These are phyloP conservation scores for Varanus komodoensis DNA, from an alignment of 2,113 vertebrate species.

Conservation along the genomic window DNA sequence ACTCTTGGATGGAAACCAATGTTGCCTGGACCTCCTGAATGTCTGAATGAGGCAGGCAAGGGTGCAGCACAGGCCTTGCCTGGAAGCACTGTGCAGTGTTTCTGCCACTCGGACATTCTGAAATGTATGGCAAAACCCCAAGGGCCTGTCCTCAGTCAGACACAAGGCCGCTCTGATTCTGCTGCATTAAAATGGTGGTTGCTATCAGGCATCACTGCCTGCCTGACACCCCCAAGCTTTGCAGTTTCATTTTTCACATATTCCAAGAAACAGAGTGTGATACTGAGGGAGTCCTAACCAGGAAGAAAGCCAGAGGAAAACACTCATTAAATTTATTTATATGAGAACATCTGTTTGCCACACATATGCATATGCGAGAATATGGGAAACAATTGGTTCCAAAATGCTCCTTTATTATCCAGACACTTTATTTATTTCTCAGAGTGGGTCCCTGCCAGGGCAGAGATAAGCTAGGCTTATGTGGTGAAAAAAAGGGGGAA, in stretches of 20 bases:
- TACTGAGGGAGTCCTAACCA: neutral
- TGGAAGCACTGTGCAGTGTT: too few species aligned
- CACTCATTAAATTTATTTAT: slow-evolving; percentile 8
- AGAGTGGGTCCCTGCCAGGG: neutral
- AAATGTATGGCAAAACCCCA: neutral
- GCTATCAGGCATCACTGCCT: neutral
- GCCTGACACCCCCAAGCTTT: neutral
- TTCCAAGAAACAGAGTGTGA: neutral
- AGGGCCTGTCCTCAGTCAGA: neutral
- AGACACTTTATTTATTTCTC: slow-evolving; percentile 48
- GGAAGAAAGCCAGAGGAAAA: slow-evolving; percentile 9
- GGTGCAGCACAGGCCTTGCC: too few species aligned
- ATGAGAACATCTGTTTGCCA: neutral
- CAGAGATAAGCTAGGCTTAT: neutral
- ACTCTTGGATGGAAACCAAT: too few species aligned
- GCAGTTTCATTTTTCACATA: slow-evolving; percentile 22
- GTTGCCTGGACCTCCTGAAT: too few species aligned
- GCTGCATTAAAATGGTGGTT: neutral
- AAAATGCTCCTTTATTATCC: slow-evolving; percentile 38
- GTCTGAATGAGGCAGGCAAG: too few species aligned
- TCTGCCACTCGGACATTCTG: neutral
- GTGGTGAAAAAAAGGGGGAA: neutral
- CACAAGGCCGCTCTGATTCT: neutral
- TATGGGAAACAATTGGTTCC: slow-evolving; percentile 30
- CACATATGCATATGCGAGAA: slow-evolving; percentile 4